These are phyloP conservation scores for Ptiloglossa arizonensis DNA, from an alignment of 1,140 invertebrate genomes.

Conservation along the genomic window DNA sequence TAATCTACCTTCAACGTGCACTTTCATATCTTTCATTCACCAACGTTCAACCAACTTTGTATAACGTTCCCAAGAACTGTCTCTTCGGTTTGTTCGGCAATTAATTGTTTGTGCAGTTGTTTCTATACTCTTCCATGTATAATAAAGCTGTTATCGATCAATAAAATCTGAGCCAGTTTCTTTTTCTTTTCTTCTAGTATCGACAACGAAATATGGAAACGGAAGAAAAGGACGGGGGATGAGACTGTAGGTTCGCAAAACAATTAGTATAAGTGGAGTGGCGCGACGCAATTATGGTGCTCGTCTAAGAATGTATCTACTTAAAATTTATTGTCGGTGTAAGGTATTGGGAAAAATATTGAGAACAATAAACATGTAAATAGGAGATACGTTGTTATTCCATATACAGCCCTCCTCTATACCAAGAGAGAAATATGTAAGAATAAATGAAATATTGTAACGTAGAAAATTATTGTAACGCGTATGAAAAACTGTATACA, in stretches of 20 bases:
- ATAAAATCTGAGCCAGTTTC: constrained; percentile 3
- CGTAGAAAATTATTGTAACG: too few species aligned
- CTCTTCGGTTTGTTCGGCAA: too few species aligned
- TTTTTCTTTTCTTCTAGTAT: constrained; percentile 50
- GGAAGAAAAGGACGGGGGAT: constrained; percentile 66
- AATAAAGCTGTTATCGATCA: too few species aligned
- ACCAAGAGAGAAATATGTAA: too few species aligned
- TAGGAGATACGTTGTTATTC: constrained; percentile 17
- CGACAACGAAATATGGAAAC: constrained; percentile 70
- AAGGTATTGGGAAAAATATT: constrained; percentile 65
- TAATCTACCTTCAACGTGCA: too few species aligned
- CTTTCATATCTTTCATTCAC: too few species aligned
- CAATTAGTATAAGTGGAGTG: constrained; percentile 32
- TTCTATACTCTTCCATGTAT: too few species aligned
- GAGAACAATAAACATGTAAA: constrained; percentile 54
- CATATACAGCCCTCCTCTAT: neutral
- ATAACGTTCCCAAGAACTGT: too few species aligned
- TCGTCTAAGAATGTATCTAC: constrained; percentile 11
- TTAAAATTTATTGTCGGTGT: constrained; percentile 31
- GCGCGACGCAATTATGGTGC: neutral
- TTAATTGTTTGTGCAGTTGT: too few species aligned
- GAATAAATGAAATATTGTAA: too few species aligned
- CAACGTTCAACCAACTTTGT: too few species aligned
- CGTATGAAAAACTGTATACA: too few species aligned
- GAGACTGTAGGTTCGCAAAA: neutral